These are phyloP conservation scores for Heliconius ethilla DNA, from an alignment of 2,888 invertebrate genomes.

Conservation along the genomic window DNA sequence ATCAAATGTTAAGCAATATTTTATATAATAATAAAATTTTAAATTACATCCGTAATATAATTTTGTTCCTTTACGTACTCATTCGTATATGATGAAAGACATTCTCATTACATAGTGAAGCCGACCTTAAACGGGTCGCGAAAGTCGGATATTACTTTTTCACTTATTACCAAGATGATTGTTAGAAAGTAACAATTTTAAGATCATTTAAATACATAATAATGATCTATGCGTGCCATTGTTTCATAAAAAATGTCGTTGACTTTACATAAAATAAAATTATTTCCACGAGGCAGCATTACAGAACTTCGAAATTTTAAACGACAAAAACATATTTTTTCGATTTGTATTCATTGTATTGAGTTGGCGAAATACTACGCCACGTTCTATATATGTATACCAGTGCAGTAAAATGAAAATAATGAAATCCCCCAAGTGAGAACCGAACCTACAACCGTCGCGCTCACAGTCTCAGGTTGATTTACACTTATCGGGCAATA, in stretches of 20 bases:
- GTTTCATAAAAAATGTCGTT: not conserved
- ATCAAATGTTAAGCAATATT: not conserved
- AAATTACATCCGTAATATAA: not conserved
- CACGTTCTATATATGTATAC: not conserved
- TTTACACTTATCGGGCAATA: not conserved
- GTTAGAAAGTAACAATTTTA: constrained; percentile 4
- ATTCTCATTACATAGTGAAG: constrained; percentile 16
- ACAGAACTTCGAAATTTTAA: too few species aligned
- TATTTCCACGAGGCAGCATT: too few species aligned
- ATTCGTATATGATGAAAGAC: not conserved
- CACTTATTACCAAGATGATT: constrained; percentile 8
- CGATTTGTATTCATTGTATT: not conserved
- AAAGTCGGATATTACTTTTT: constrained; percentile 14
- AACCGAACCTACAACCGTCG: too few species aligned
- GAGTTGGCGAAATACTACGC: not conserved
- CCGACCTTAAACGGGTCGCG: constrained; percentile 2
- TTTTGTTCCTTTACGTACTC: not conserved
- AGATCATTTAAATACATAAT: constrained; percentile 6
- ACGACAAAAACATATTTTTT: too few species aligned
- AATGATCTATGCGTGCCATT: constrained; percentile 12
- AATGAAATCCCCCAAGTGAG: not conserved
- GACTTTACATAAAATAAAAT: too few species aligned
- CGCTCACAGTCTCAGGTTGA: not conserved
- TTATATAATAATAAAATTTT: not conserved
- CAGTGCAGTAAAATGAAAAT: too few species aligned